These are phyloP conservation scores for Megaceryle alcyon DNA, from an alignment of 2,797 vertebrate genomes.

Conservation along the genomic window DNA sequence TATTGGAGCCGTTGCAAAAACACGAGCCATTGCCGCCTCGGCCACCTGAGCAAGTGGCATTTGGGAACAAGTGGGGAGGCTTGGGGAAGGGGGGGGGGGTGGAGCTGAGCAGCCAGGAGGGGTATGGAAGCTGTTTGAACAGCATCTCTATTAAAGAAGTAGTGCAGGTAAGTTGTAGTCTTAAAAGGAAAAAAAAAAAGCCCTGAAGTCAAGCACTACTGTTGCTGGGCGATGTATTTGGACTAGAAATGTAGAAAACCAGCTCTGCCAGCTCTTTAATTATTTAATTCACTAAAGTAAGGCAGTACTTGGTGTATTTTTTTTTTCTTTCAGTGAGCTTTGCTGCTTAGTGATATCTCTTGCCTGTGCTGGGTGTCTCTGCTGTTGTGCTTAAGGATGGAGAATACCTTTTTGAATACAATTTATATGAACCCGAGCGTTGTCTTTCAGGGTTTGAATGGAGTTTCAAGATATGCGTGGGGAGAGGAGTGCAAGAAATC, in stretches of 20 bases:
- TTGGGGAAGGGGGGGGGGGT: neutral
- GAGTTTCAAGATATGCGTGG: neutral
- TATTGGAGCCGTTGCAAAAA: slow-evolving; percentile 34
- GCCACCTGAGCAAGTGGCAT: slow-evolving; percentile 56
- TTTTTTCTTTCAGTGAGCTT: neutral
- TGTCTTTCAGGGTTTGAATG: neutral
- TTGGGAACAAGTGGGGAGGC: neutral
- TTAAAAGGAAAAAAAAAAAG: neutral
- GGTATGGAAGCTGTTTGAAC: neutral
- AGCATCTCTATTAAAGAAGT: slow-evolving; percentile 18
- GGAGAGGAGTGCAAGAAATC: neutral
- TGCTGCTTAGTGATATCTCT: neutral
- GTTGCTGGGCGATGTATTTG: slow-evolving; percentile 9
- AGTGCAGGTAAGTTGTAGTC: slow-evolving; percentile 58
- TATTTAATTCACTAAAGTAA: slow-evolving; percentile 60
- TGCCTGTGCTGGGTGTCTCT: neutral
- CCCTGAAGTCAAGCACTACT: neutral
- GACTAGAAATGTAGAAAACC: neutral
- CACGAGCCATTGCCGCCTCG: neutral
- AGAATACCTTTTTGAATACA: neutral
- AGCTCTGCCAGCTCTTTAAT: slow-evolving; percentile 42
- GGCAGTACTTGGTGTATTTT: slow-evolving; percentile 26
- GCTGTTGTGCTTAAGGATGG: slow-evolving; percentile 14
- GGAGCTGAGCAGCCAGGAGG: neutral
- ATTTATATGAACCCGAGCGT: neutral